These are phyloP conservation scores for Pseudochirops cupreus DNA, from an alignment of 2,797 vertebrate genomes.

Conservation along the genomic window DNA sequence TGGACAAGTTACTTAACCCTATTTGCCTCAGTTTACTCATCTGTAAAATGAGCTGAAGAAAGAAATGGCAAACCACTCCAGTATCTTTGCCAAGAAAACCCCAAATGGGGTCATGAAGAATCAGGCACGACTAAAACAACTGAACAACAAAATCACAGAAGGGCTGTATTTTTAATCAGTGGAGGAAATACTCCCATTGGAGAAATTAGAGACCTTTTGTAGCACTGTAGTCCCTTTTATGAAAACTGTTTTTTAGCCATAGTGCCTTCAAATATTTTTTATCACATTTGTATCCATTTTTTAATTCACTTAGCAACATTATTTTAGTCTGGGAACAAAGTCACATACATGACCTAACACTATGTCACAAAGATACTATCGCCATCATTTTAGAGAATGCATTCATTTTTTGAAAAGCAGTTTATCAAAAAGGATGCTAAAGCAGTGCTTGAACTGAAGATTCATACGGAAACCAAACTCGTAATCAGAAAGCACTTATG, in stretches of 20 bases:
- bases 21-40: background rate
- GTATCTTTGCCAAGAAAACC: background rate
- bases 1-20: background rate
- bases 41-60: background rate
- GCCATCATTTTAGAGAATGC: slow-evolving; percentile 14
- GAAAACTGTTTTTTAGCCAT: background rate
- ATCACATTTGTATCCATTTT: background rate
- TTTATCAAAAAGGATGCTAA: slow-evolving; percentile 52
- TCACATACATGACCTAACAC: background rate
- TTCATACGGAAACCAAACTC: slow-evolving; percentile 60
- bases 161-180: background rate
- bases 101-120: background rate
- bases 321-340: slow-evolving; percentile 31
- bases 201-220: background rate
- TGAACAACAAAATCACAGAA: background rate
- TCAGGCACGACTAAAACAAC: background rate
- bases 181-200: background rate
- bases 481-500: slow-evolving; percentile 68
- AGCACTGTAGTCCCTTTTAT: background rate
- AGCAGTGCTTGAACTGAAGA: slow-evolving; percentile 42
- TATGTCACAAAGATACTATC: background rate
- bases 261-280: slow-evolving; percentile 22
- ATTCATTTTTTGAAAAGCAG: slow-evolving; percentile 44
- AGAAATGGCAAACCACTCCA: background rate
- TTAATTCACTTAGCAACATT: slow-evolving; percentile 15